Conservation (phyloP, 2,113 vertebrate species). For the Herpetotheres cachinnans region DNA sequence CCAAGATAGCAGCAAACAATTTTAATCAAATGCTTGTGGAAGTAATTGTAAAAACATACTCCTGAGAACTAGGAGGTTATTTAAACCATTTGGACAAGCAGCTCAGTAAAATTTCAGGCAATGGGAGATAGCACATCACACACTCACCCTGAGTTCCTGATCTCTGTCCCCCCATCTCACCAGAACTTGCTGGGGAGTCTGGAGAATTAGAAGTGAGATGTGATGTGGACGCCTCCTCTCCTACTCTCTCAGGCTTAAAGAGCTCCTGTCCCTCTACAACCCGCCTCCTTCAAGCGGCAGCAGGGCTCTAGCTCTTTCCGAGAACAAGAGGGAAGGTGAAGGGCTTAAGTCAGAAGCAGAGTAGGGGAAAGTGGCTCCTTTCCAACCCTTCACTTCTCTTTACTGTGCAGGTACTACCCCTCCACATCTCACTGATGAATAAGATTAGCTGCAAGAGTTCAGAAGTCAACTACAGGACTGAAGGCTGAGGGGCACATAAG, state of each 20-base stretch:
- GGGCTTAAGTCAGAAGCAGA: neutral
- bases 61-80: neutral
- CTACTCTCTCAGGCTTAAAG: neutral
- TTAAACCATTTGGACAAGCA: neutral
- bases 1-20: neutral
- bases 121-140: accelerated
- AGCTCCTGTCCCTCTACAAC: neutral
- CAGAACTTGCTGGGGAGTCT: neutral
- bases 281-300: neutral
- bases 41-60: neutral
- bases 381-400: neutral
- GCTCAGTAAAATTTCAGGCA: neutral
- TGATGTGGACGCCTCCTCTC: neutral
- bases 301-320: neutral
- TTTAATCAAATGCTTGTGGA: neutral
- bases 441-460: neutral
- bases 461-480: neutral
- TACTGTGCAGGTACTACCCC: neutral
- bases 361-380: neutral
- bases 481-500: neutral
- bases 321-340: accelerated
- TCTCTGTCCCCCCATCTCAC: neutral
- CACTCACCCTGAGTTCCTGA: neutral
- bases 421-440: neutral
- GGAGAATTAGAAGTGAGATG: neutral